phyloP scores from a whole-genome alignment of 2,113 vertebrate genomes.

The Genyomyrus donnyi region DNA sequence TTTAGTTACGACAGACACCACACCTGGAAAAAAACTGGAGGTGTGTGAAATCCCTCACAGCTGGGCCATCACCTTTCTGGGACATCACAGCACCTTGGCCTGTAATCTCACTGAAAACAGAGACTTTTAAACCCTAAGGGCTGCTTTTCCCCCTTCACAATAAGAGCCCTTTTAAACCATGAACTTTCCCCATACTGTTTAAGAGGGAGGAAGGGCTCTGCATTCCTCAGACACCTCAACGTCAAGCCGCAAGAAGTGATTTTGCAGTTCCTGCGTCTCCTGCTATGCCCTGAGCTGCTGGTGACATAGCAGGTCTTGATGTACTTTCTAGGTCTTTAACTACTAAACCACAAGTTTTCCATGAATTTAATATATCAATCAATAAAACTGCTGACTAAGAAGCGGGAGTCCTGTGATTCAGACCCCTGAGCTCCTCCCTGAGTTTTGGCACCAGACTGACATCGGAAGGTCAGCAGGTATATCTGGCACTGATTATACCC shows the following conservation, averaged over 20 bases:
- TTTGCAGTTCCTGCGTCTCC: neutral
- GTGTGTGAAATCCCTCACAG: neutral
- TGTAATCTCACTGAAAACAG: no score
- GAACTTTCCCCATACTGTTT: neutral
- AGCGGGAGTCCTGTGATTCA: neutral
- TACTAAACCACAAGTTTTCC: neutral
- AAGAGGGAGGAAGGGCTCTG: neutral
- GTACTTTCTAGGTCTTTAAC: neutral
- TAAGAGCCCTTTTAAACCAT: neutral
- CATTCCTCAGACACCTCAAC: neutral
- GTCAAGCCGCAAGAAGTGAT: neutral
- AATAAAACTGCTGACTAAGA: neutral
- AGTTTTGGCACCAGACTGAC: neutral
- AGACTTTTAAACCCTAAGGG: neutral
- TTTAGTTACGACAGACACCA: neutral
- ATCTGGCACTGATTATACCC: slow-evolving; percentile 25
- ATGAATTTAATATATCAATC: neutral
- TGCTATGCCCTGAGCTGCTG: neutral
- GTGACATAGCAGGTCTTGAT: neutral
- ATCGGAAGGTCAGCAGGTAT: neutral
- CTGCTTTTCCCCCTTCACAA: neutral
- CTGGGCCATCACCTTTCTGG: neutral
- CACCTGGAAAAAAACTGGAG: neutral
- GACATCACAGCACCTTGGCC: neutral
- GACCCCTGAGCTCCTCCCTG: neutral